phyloP scores from a whole-genome alignment of 2,888 invertebrate genomes.

The Nymphalis c-album region DNA sequence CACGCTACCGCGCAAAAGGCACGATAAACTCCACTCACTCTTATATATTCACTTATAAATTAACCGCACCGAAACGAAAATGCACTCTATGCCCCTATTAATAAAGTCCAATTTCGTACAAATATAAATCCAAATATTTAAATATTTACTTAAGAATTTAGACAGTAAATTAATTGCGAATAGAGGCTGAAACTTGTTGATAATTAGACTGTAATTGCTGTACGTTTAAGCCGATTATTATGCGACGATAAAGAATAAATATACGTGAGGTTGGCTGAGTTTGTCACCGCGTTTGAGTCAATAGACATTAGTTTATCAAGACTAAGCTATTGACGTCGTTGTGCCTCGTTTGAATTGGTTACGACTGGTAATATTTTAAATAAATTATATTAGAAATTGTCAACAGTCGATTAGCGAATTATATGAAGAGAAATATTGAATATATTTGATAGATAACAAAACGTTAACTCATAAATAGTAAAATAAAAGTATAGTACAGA shows the following conservation, averaged over 20 bases:
- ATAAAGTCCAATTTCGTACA: slow-evolving; percentile 23
- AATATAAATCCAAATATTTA: slow-evolving; percentile 4
- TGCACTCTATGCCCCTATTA: background rate
- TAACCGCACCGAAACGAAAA: slow-evolving; percentile 2
- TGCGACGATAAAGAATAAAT: slow-evolving; percentile 29
- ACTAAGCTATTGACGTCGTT: slow-evolving; percentile 13
- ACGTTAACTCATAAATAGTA: too few relatives aligned
- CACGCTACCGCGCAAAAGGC: slow-evolving; percentile 21
- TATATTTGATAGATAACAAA: too few relatives aligned
- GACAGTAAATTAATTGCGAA: slow-evolving; percentile 23
- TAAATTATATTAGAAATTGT: background rate
- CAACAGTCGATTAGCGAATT: too few relatives aligned
- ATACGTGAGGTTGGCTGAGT: slow-evolving; percentile 35
- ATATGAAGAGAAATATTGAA: too few relatives aligned
- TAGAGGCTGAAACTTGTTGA: slow-evolving; percentile 22
- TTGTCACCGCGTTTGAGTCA: slow-evolving; percentile 37
- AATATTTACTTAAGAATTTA: slow-evolving; percentile 29
- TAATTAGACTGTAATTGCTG: slow-evolving; percentile 22
- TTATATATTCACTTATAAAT: slow-evolving; percentile 18
- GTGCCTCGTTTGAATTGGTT: slow-evolving; percentile 18
- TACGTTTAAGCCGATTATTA: slow-evolving; percentile 31
- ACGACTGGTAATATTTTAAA: background rate
- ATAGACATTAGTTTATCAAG: slow-evolving; percentile 32
- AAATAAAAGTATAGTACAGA: too few relatives aligned
- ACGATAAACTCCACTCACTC: slow-evolving; percentile 15